phyloP scores from a whole-genome alignment of 92 coral and sea anemone species.

The Porites evermanni region DNA sequence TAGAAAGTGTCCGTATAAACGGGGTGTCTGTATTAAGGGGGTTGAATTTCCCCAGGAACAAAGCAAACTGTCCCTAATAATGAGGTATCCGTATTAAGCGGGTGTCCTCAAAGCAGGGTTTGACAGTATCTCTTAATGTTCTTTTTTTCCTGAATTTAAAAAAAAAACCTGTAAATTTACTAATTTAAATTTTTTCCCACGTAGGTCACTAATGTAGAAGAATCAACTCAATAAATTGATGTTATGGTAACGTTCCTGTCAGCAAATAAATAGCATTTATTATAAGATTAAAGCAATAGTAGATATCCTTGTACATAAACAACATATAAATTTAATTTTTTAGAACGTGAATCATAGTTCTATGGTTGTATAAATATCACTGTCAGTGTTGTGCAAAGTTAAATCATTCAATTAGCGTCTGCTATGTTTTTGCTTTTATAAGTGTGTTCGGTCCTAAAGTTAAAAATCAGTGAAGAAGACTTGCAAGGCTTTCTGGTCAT shows the following conservation, averaged over 20 bases:
- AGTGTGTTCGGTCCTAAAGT: too few relatives aligned
- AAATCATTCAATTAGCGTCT: slow-evolving; percentile 13
- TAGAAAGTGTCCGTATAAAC: too few relatives aligned
- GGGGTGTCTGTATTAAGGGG: too few relatives aligned
- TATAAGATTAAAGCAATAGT: not conserved
- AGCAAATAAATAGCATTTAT: slow-evolving; percentile 21
- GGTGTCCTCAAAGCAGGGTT: too few relatives aligned
- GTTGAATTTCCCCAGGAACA: too few relatives aligned
- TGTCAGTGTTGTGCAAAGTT: not conserved
- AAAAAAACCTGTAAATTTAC: not conserved
- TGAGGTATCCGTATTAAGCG: too few relatives aligned
- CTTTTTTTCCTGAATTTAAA: not conserved
- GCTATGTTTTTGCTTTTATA: slow-evolving; percentile 5
- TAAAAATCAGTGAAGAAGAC: too few relatives aligned
- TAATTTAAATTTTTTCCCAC: not conserved
- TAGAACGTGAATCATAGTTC: slow-evolving; percentile 17
- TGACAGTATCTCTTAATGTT: too few relatives aligned
- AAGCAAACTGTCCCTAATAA: too few relatives aligned
- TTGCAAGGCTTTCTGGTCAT: too few relatives aligned
- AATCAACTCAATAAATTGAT: not conserved
- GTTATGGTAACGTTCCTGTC: not conserved
- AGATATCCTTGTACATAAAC: slow-evolving; percentile 42
- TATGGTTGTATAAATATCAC: slow-evolving; percentile 28
- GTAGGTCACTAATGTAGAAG: not conserved
- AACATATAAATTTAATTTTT: slow-evolving; percentile 35